phyloP scores from a whole-genome alignment of 2,113 vertebrate genomes.

The Osmerus eperlanus region DNA sequence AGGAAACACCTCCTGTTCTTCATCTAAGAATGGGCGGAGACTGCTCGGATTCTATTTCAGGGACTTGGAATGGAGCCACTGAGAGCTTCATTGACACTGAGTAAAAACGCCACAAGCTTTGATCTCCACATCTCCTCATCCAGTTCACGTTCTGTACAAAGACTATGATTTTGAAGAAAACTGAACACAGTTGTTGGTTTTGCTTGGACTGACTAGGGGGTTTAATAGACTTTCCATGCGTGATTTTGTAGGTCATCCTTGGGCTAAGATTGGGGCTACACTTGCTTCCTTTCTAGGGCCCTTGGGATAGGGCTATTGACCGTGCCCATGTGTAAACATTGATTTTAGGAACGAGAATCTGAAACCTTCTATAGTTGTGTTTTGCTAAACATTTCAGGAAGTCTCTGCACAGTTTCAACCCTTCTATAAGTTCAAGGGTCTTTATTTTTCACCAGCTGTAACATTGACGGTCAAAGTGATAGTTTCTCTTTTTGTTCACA shows the following conservation, averaged over 20 bases:
- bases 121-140: slow-evolving; percentile 54
- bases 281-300: slow-evolving; percentile 43
- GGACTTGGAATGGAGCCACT: slow-evolving; percentile 39
- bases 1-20: slow-evolving; percentile 27
- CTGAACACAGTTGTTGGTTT: slow-evolving; percentile 9
- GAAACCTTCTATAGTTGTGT: slow-evolving; percentile 16
- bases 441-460: too few species aligned
- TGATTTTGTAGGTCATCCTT: slow-evolving; percentile 59
- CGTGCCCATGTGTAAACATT: slow-evolving; percentile 24
- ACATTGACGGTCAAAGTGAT: too few species aligned
- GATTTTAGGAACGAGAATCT: slow-evolving; percentile 29
- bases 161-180: slow-evolving; percentile 19
- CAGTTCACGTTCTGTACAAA: slow-evolving; percentile 35
- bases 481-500: too few species aligned
- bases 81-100: slow-evolving; percentile 28
- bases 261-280: slow-evolving; percentile 52
- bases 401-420: too few species aligned
- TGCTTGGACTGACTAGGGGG: slow-evolving; percentile 26
- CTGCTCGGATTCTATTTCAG: slow-evolving; percentile 41
- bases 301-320: slow-evolving; percentile 38
- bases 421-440: too few species aligned
- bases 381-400: background rate
- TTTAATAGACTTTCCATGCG: slow-evolving; percentile 42
- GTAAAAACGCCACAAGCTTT: slow-evolving; percentile 49
- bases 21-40: slow-evolving; percentile 34